A percentile compares a stretch with the other conserved stretches of the same genome.
Conservation (phyloP, 2,888 invertebrate genomes). For the Himalopsyche anomala region DNA sequence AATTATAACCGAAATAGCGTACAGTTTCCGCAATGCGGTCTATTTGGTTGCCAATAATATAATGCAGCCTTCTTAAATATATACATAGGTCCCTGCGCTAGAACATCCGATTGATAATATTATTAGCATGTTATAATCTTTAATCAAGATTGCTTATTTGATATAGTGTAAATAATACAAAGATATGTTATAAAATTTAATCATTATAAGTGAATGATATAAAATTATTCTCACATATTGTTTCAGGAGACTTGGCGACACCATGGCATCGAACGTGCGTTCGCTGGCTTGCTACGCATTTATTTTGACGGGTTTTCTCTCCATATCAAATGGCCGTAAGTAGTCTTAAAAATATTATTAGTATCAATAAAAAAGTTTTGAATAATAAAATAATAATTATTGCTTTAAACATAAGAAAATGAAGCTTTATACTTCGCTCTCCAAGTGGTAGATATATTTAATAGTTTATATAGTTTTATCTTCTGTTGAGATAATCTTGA, state of each 20-base stretch:
- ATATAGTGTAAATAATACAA: neutral
- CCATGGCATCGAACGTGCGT: constrained; percentile 33
- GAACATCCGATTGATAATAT: no score
- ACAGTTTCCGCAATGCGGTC: no score
- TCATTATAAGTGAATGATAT: neutral
- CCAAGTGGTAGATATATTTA: no score
- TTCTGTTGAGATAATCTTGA: no score
- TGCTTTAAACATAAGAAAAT: neutral
- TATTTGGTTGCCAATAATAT: no score
- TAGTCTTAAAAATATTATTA: neutral
- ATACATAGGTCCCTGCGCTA: no score
- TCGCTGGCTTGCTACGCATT: constrained; percentile 7
- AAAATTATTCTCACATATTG: neutral
- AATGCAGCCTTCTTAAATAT: no score
- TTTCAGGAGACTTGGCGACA: neutral
- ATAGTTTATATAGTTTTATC: no score
- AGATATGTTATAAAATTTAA: neutral
- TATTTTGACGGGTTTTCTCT: constrained; percentile 6
- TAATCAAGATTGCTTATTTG: neutral
- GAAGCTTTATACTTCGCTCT: no score
- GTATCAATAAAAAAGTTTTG: neutral
- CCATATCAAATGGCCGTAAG: neutral
- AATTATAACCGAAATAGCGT: no score
- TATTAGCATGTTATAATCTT: no score
- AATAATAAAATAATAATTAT: neutral